Base-by-base conservation (phyloP, 1,140 invertebrate species). In the Procambarus clarkii region DNA sequence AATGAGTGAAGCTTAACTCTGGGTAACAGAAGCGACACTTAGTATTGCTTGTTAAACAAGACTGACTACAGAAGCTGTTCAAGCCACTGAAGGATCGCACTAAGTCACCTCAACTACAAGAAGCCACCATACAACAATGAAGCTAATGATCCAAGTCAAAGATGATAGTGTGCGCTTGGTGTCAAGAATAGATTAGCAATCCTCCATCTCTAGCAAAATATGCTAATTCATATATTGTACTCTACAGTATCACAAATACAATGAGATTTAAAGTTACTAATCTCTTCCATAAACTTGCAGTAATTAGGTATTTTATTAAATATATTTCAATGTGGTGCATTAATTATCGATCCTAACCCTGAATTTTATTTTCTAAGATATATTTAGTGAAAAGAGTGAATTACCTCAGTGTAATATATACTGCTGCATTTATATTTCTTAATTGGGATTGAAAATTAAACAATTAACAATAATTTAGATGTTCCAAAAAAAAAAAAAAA, bases 61-160 rank as follows among this genome's bases (percentile, higher is more conserved):
- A 81, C 45, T 46, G 18, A 58, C n/a, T 54, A 44, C 48, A 24
- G 58, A 50, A 81, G 48, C 79, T 81, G 48, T 11, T 74, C 69
- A 74, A 74, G 60, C 60, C 60, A 64, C 15, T 64, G 60, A 21
- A 64, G 24, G 69, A 34, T 74, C 8, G 24, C 21, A 81, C 11
- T 54, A 81, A 81, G 46, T 48, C 54, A 46, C 54, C 48, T 81
- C n/a, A 50, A 54, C 79, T 11, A 81, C 45, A 54, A 81, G 21
- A 81, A 81, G 79, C 79, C 48, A 81, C 48, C 79, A 81, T 48
- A 81, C 46, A 58, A 54, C 79, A 81, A 58, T 13, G 9, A 81
- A 81, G 79, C 79, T 13, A 80, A n/a, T 4, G 11, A 34, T 81
- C 48, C 58, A 54, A 8, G 45, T 45, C n/a, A 81, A 74, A 9